Evolutionary conservation across 2,888 invertebrate genomes (phyloP), one percentile per base, ranked within the genome.

Genomic region (Scaptomyza flava): DNA sequence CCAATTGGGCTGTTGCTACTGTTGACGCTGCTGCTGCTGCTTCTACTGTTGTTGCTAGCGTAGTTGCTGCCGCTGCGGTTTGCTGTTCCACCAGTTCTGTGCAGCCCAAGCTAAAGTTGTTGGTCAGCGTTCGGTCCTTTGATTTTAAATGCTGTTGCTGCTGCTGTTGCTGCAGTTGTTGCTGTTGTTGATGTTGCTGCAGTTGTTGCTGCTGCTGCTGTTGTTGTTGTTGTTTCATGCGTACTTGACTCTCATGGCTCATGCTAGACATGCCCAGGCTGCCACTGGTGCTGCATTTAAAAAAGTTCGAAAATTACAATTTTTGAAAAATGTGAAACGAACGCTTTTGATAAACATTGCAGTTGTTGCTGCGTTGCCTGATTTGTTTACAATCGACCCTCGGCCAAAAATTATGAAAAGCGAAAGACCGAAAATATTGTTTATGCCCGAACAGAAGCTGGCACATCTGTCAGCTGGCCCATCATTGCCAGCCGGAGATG

Each of bases 201-300:
- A 68, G 81, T 0, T 87, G 87, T 0, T 85, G 88, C 0, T 82
- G 81, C 0, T 87, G 82, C 0, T 81, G 87, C 0, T 81, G 81
- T 0, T 80, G 87, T 3, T 85, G 83, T 12, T 82, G 85, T 7
- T 84, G 92, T 58, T 91, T 91, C 81, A 91, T 85, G 69, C 91
- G 88, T 47, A 87, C 87, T 68, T 92, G 92, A 52, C 88, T 91
- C 46, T 92, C 92, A 57, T 91, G 92, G 74, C 89, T 91, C 85
- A 91, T 90, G 68, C 86, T 90, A 69, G 83, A 88, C 82, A 91
- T 90, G 43, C 86, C 89, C 81, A 90, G 79, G 59, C 80, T 73
- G 67, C 78, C 71, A 47, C 67, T 71, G 57, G 81, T 87, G 54
- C 87, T 82, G 70, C 27, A 87, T 81, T 63, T 38, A 38, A 7